Percentiles rank a stretch among this genome's conserved stretches.
Evolutionary conservation across 64 coral and sea anemone genomes (phyloP).

Genomic region (Anthopleura sola): DNA sequence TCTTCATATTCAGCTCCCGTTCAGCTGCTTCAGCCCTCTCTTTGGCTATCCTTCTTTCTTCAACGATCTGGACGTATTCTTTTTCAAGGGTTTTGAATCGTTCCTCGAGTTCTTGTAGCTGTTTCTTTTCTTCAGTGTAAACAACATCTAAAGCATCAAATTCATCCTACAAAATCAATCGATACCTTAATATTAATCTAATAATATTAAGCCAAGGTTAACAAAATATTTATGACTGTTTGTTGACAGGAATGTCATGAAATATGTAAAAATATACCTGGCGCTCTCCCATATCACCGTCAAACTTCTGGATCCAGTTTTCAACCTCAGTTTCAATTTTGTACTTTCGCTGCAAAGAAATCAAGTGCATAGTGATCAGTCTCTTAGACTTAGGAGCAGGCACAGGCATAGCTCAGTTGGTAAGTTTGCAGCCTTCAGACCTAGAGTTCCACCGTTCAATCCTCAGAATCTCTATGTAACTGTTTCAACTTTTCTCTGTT

Average conservation of each 20-base stretch:
- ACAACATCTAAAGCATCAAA: slow-evolving; percentile 92
- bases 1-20: slow-evolving; percentile 82
- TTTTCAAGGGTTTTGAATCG: slow-evolving; percentile 85
- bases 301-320: slow-evolving; percentile 99
- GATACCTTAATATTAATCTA: not conserved
- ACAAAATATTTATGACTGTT: not conserved
- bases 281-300: slow-evolving; percentile 95
- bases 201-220: not conserved
- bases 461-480: too few relatives aligned
- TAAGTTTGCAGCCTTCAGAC: too few relatives aligned
- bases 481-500: too few relatives aligned
- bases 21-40: slow-evolving; percentile 93
- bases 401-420: too few relatives aligned
- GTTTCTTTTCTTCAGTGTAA: slow-evolving; percentile 95
- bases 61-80: slow-evolving; percentile 86
- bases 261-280: slow-evolving; percentile 41
- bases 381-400: too few relatives aligned
- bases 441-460: too few relatives aligned
- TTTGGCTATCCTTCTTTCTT: slow-evolving; percentile 82
- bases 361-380: too few relatives aligned
- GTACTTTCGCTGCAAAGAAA: slow-evolving; percentile 70
- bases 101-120: slow-evolving; percentile 91
- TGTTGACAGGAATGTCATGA: not conserved
- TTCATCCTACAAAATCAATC: slow-evolving; percentile 64
- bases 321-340: slow-evolving; percentile 99